Evolutionary conservation across 2,888 invertebrate genomes (phyloP).

Genomic region (Listrodromus nycthemerus): DNA sequence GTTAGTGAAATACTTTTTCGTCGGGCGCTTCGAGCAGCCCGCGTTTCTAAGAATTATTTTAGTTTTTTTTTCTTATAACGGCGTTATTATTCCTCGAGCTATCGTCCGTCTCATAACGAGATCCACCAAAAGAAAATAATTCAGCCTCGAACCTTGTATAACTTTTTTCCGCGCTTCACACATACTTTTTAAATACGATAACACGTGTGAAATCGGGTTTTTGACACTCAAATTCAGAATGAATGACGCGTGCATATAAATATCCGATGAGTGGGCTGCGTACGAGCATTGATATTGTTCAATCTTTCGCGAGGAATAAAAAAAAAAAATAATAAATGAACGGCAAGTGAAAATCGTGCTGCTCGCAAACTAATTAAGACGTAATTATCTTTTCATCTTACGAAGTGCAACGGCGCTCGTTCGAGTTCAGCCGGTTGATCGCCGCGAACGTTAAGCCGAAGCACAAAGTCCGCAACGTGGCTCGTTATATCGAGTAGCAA

Average conservation of each 20-base stretch:
- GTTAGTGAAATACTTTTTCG: background rate
- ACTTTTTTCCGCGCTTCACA: no score
- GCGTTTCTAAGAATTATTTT: no score
- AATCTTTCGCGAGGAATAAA: background rate
- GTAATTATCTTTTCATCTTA: conserved; percentile 5
- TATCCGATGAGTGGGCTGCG: no score
- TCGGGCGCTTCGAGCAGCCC: background rate
- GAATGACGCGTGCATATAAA: no score
- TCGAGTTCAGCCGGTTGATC: background rate
- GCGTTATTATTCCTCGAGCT: no score
- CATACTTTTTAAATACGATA: no score
- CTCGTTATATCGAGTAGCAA: conserved; percentile 31
- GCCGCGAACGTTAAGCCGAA: conserved; percentile 12
- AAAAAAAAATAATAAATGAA: background rate
- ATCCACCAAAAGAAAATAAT: no score
- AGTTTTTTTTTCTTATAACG: no score
- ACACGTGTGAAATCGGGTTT: no score
- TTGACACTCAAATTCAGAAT: no score
- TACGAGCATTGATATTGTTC: background rate
- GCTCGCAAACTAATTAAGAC: background rate
- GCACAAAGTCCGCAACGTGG: conserved; percentile 14
- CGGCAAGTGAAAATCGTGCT: background rate
- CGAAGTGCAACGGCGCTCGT: background rate
- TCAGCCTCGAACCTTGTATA: no score
- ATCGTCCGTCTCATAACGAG: no score